Conservation (phyloP, 1,140 invertebrate species). For the Hyposmocoma kahamanoa region DNA sequence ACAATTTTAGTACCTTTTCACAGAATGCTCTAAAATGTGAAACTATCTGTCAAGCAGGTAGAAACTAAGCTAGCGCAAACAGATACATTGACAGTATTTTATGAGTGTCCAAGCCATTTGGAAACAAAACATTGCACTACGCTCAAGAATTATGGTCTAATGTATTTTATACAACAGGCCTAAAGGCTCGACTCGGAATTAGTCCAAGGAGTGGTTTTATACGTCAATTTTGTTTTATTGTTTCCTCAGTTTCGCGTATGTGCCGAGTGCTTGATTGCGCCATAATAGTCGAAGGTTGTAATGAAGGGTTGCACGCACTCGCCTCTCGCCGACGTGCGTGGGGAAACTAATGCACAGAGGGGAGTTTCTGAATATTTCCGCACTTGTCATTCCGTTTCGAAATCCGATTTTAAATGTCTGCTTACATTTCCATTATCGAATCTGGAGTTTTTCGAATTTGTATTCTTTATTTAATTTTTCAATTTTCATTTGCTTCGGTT, state of each 20-base stretch:
- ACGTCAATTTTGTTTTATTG: constrained; percentile 59
- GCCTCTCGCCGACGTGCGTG: constrained; percentile 36
- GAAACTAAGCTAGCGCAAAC: no score
- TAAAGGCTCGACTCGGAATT: constrained; percentile 31
- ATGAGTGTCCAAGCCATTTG: no score
- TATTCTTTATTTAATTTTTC: constrained; percentile 5
- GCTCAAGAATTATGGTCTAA: constrained; percentile 29
- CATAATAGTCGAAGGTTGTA: constrained; percentile 55
- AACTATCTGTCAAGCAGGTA: no score
- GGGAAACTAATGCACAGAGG: constrained; percentile 48
- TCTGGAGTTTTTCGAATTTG: neutral
- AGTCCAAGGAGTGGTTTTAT: constrained; percentile 51
- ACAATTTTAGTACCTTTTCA: no score
- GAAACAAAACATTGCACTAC: constrained; percentile 7
- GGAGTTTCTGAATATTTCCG: constrained; percentile 48
- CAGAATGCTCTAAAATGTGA: no score
- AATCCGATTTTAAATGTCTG: constrained; percentile 23
- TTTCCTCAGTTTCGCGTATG: constrained; percentile 59
- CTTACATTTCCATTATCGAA: neutral
- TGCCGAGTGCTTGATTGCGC: constrained; percentile 62
- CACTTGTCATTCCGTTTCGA: constrained; percentile 48
- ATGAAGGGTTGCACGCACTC: constrained; percentile 63
- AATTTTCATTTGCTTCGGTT: constrained; percentile 18
- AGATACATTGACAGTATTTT: no score
- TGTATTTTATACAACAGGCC: constrained; percentile 37